A percentile compares a stretch with the other conserved stretches of the same genome.
Evolutionary conservation across 2,113 vertebrate species (phyloP).

Genomic region (Petrocephalus microphthalmus): DNA sequence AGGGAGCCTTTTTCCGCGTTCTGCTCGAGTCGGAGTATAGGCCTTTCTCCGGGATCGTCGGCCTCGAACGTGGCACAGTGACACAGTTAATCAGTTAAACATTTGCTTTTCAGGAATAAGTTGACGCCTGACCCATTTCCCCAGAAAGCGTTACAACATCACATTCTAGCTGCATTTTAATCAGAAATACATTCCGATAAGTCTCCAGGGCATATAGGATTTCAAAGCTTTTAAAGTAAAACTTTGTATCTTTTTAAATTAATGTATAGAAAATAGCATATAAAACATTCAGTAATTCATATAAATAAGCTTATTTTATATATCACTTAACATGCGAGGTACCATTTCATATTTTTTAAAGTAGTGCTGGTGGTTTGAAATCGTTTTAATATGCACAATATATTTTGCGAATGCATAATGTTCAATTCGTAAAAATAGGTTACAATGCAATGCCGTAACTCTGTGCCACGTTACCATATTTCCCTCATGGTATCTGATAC

Average conservation of each 20-base stretch:
- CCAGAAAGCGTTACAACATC: slow-evolving; percentile 67
- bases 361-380: slow-evolving; percentile 74
- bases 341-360: slow-evolving; percentile 66
- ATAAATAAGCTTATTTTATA: slow-evolving; percentile 74
- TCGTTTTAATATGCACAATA: slow-evolving; percentile 70
- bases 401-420: slow-evolving; percentile 72
- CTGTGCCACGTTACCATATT: slow-evolving; percentile 55
- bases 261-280: slow-evolving; percentile 77
- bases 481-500: slow-evolving; percentile 49
- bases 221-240: slow-evolving; percentile 63
- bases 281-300: slow-evolving; percentile 77
- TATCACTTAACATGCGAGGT: slow-evolving; percentile 67
- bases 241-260: slow-evolving; percentile 60
- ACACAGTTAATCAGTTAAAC: slow-evolving; percentile 69
- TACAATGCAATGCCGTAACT: slow-evolving; percentile 73
- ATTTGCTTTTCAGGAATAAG: slow-evolving; percentile 67
- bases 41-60: slow-evolving; percentile 53
- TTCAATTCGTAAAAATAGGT: slow-evolving; percentile 67
- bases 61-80: slow-evolving; percentile 64
- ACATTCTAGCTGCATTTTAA: slow-evolving; percentile 67
- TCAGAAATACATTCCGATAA: slow-evolving; percentile 53
- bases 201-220: slow-evolving; percentile 52
- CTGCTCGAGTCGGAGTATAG: slow-evolving; percentile 51
- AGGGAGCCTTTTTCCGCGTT: slow-evolving; percentile 47
- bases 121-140: slow-evolving; percentile 64